Percentiles rank a stretch among this genome's conserved stretches.
phyloP scores from a whole-genome alignment of 2,797 vertebrate genomes.

The Neoniphon sammara region DNA sequence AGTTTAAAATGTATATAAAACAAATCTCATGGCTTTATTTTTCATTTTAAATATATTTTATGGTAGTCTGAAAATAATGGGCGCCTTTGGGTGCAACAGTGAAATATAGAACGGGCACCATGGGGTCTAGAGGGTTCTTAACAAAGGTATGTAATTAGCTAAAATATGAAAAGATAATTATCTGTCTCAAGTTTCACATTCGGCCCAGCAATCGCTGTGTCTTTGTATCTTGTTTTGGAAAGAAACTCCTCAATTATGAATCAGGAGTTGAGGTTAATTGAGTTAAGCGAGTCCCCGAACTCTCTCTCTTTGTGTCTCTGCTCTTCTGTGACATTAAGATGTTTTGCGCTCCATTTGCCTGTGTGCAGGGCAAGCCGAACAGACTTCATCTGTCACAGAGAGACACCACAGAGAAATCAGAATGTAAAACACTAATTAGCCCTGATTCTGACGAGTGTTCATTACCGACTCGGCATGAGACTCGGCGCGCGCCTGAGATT shows the following conservation, averaged over 20 bases:
- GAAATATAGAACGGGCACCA: too few species aligned
- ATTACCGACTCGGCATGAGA: conserved; percentile 69
- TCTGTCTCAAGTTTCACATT: neutral
- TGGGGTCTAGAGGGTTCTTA: too few species aligned
- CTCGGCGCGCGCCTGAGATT: conserved; percentile 40
- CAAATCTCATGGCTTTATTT: too few species aligned
- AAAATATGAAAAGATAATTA: too few species aligned
- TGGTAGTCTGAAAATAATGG: too few species aligned
- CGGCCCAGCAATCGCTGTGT: neutral
- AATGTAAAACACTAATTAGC: conserved; percentile 81
- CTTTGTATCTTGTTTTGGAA: conserved; percentile 6
- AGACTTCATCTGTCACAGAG: conserved; percentile 73
- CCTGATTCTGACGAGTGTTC: conserved; percentile 72
- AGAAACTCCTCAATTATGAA: conserved; percentile 36
- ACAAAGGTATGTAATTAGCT: too few species aligned
- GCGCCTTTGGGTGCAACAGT: too few species aligned
- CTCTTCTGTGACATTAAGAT: conserved; percentile 71
- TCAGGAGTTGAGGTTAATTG: conserved; percentile 55
- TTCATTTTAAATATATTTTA: too few species aligned
- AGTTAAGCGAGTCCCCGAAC: conserved; percentile 39
- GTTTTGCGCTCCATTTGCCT: conserved; percentile 66
- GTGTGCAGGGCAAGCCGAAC: conserved; percentile 54
- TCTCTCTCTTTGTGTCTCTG: conserved; percentile 23
- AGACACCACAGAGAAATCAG: conserved; percentile 74
- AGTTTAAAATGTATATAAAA: too few species aligned